phyloP scores from a whole-genome alignment of 2,888 invertebrate genomes.

The Blera fallax region DNA sequence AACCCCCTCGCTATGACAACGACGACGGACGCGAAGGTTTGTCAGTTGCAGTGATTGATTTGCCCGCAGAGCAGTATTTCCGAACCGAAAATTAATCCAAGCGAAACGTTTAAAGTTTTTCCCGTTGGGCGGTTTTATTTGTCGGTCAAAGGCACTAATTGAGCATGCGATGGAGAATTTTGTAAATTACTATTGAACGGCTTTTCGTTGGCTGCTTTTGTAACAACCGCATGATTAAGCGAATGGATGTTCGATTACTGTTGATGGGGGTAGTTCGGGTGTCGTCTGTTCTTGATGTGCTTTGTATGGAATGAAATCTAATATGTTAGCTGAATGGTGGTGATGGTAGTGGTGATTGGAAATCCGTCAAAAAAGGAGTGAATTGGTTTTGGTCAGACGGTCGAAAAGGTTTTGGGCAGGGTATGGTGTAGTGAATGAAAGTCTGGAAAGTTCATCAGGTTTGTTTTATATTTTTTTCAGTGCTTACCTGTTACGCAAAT shows the following conservation, averaged over 20 bases:
- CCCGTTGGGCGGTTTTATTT: background rate
- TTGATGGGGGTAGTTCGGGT: background rate
- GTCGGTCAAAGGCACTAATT: conserved; percentile 44
- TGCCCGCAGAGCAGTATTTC: conserved; percentile 9
- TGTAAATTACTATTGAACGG: conserved; percentile 41
- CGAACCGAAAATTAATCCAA: conserved; percentile 28
- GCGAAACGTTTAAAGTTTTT: conserved; percentile 40
- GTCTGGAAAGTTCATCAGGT: background rate
- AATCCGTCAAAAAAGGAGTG: background rate
- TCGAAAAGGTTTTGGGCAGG: background rate
- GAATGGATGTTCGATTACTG: conserved; percentile 24
- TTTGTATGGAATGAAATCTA: conserved; percentile 23
- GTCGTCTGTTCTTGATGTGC: conserved; percentile 2
- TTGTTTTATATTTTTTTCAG: no score
- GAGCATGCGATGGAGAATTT: conserved; percentile 43
- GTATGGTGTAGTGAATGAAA: background rate
- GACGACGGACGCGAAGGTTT: background rate
- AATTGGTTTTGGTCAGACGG: background rate
- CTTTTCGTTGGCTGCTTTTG: background rate
- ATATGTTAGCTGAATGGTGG: background rate
- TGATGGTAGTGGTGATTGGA: conserved; percentile 31
- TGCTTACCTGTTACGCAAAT: no score
- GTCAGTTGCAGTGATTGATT: conserved; percentile 37
- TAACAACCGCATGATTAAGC: conserved; percentile 32
- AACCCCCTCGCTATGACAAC: background rate